Conservation (phyloP, 2,888 invertebrate genomes). For the Eristalinus aeneus region DNA sequence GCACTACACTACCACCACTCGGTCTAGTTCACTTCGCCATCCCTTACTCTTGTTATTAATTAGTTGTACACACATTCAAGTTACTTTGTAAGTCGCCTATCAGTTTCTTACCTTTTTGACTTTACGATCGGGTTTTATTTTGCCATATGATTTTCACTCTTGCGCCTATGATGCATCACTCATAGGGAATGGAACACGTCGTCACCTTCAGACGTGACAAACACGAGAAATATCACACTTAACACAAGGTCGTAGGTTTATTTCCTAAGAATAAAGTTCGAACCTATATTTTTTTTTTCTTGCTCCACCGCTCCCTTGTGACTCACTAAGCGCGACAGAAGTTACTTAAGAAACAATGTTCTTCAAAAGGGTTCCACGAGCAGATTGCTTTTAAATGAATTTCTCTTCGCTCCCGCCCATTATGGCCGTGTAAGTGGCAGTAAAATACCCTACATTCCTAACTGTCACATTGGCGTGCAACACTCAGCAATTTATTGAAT, state of each 20-base stretch:
- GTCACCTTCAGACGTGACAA: neutral
- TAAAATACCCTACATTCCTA: neutral
- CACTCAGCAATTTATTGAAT: neutral
- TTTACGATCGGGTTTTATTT: too few species aligned
- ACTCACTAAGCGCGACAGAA: neutral
- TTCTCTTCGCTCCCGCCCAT: neutral
- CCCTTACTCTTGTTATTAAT: too few species aligned
- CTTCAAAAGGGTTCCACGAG: neutral
- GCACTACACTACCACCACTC: too few species aligned
- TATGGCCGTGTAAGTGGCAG: neutral
- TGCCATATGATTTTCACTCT: neutral
- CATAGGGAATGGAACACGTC: neutral
- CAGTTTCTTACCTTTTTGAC: too few species aligned
- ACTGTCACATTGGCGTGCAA: neutral
- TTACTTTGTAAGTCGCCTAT: too few species aligned
- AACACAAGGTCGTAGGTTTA: neutral
- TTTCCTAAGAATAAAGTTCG: neutral
- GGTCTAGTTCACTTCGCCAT: too few species aligned
- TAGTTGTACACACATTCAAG: too few species aligned
- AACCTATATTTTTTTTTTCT: neutral
- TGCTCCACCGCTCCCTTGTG: neutral
- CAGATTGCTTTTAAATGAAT: neutral
- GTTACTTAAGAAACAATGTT: neutral
- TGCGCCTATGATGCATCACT: neutral
- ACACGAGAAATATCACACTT: neutral